Evolutionary conservation across 2,888 invertebrate species (phyloP).

Genomic region (Melipona beecheii): DNA sequence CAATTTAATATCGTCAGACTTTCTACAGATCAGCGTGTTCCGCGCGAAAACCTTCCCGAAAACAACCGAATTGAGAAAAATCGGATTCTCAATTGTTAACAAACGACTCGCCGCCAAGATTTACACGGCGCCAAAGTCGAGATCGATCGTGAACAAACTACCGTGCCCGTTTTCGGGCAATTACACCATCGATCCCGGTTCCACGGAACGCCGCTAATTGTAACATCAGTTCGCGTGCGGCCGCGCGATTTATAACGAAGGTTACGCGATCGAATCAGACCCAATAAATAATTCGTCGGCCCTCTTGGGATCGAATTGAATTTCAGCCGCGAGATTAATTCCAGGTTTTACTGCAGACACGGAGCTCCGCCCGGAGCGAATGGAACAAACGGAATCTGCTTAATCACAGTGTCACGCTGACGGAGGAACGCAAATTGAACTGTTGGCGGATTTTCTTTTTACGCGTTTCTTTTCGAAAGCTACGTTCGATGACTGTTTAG

Average conservation of each 20-base stretch:
- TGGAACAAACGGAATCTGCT: neutral
- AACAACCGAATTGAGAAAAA: neutral
- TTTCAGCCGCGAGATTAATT: conserved; percentile 42
- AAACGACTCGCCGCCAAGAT: conserved; percentile 24
- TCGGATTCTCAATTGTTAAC: neutral
- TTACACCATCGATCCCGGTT: conserved; percentile 52
- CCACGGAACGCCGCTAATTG: conserved; percentile 42
- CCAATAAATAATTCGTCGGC: conserved; percentile 53
- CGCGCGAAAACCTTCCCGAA: neutral
- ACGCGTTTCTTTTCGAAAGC: neutral
- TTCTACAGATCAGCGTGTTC: neutral
- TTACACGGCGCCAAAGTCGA: conserved; percentile 14
- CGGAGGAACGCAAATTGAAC: neutral
- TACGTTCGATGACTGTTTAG: neutral
- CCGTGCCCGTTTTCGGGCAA: conserved; percentile 42
- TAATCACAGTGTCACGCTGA: neutral
- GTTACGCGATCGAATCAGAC: conserved; percentile 8
- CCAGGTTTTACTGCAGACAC: conserved; percentile 1
- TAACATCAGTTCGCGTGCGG: conserved; percentile 52
- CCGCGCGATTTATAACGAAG: conserved; percentile 40
- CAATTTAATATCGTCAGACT: neutral
- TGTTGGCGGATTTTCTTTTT: conserved; percentile 1
- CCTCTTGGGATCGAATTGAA: conserved; percentile 41
- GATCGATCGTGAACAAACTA: conserved; percentile 38
- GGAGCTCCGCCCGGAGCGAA: neutral